Percentiles rank a stretch among this genome's conserved stretches.
These are phyloP conservation scores for Microctonus aethiopoides DNA, from an alignment of 2,888 invertebrate genomes.

Conservation along the genomic window DNA sequence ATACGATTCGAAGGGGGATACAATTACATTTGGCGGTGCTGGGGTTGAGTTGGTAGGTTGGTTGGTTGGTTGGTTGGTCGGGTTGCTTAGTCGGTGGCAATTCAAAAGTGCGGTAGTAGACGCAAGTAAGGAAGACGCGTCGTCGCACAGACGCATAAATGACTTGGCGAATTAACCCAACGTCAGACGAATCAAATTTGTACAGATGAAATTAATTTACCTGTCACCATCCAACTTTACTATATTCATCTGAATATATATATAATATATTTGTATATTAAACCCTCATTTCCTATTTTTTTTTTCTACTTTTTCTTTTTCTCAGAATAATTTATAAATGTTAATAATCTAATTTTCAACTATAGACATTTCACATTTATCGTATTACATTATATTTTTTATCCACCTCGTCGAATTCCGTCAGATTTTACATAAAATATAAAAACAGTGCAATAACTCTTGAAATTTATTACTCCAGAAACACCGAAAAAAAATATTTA, in stretches of 20 bases:
- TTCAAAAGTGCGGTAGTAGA: too few species aligned
- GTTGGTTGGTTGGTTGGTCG: neutral
- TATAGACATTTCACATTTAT: too few species aligned
- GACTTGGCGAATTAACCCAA: slow-evolving; percentile 5
- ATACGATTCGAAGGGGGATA: neutral
- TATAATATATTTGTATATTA: neutral
- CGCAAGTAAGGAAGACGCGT: slow-evolving; percentile 4
- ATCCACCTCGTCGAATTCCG: too few species aligned
- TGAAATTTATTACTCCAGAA: too few species aligned
- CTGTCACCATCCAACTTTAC: slow-evolving; percentile 11
- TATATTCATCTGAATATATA: neutral
- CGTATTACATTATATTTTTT: too few species aligned
- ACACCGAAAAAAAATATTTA: too few species aligned
- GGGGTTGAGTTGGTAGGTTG: neutral
- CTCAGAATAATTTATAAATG: too few species aligned
- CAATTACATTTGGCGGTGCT: slow-evolving; percentile 7
- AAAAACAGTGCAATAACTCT: too few species aligned
- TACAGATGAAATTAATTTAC: slow-evolving; percentile 31
- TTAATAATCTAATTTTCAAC: too few species aligned
- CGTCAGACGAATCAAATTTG: slow-evolving; percentile 33
- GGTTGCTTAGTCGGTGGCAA: neutral
- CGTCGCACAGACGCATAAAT: slow-evolving; percentile 20
- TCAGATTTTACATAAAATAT: too few species aligned
- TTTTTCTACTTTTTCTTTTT: too few species aligned
- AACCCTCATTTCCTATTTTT: too few species aligned